Evolutionary conservation across 2,888 invertebrate genomes (phyloP), one percentile per base, ranked within the genome.

Genomic region (Cinara cedri): DNA sequence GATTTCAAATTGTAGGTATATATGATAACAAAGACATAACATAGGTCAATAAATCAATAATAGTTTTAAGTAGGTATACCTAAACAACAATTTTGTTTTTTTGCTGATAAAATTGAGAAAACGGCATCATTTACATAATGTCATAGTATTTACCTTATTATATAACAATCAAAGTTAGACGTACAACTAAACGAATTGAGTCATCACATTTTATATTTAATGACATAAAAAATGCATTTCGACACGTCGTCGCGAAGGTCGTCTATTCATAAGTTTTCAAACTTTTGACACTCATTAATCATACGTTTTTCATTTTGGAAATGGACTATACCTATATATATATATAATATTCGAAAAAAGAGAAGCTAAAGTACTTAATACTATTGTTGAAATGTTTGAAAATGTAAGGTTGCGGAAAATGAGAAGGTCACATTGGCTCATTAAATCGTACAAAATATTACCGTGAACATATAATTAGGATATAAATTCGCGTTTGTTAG

Each of bases 241-340:
- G 66, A 66, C 76, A 68, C 34, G 46, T 76, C 34, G 34, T 34
- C 19, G 16, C 57, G 55, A 76, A 76, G 76, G 76, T 68, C 55
- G 21, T 76, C 66, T 76, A 68, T 76, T 76, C 76, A 68, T 68
- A 76, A 55, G 46, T 66, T 68, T 57, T 49, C 24, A 78, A 60
- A 78, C 68, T 70, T 78, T 70, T 78, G 49, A 78, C 70, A 70
- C 26, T 76, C 78, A 78, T 78, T 78, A 78, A 78, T 78, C 60
- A 34, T 60, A 57, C 21, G 49, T 60, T 78, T 60, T 49, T 26
- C 46, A 51, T 70, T 34, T 78, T 42, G 6, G 51, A 78, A 70
- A 55, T 26, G 21, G 14, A 46, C 46, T 57, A 34, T 19, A 44
- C 21, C 42, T 14, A 46, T 24, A 51, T 34, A n/a, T 26, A 42